Base-by-base conservation (phyloP, 1,140 invertebrate genomes). In the Lerema accius region DNA sequence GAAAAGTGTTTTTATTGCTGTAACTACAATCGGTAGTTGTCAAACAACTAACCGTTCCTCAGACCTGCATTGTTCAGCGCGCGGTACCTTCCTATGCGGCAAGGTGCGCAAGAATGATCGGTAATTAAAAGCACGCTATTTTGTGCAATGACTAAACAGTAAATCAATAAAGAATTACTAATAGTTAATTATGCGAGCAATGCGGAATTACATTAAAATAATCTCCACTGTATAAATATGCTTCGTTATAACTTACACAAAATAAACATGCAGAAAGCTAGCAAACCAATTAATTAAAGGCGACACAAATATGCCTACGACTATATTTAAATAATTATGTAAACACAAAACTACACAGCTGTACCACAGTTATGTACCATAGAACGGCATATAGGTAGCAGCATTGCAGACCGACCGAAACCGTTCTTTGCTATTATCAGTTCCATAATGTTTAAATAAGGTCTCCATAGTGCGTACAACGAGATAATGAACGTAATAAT, bases 401-500 rank as follows among this genome's bases (percentile, higher is more conserved):
- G 53, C 55, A 11, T 58, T 58, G 55, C 17, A 58, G 42, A 32
- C 26, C 42, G 55, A 46, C 32, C 55, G 55, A 58, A 58, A 58
- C 42, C 55, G 55, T 56, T 32, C 28, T 45, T 56, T 56, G 28
- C 28, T 46, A 46, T 58, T 28, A 46, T 46, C 53, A 56, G 53
- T 45, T 43, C 53, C 53, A 56, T 37, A 58, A 3, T 28, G 55
- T 58, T 46, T 58, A 45, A 56, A 45, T 35, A 56, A 45, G 14
- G 40, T 45, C 40, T 45, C 53, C 53, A 56, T 56, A 35, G 40
- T 56, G 43, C 14, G 45, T 48, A 23, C 23, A 53, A 56, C 28
- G 11, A 51, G 42, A 32, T 53, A 58, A 53, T 51, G 51, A 67
- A 65, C 62, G 67, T 68, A 73, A 63, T 72, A 74, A 72, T 68